phyloP scores from a whole-genome alignment of 1,140 invertebrate genomes.

The Lycorma delicatula region DNA sequence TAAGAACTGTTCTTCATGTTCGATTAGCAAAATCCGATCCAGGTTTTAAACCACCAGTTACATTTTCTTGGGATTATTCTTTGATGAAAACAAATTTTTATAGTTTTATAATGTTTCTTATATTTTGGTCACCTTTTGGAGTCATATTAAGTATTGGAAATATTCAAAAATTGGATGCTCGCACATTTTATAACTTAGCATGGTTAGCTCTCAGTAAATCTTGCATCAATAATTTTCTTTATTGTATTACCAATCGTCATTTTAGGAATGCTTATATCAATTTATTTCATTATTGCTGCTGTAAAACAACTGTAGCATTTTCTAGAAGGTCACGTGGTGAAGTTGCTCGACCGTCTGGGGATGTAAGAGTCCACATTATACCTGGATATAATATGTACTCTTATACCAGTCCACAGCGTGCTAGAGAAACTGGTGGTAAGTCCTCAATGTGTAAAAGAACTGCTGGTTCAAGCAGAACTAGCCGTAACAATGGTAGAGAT shows the following conservation, averaged over 20 bases:
- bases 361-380: slow-evolving; percentile 68
- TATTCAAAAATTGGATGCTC: slow-evolving; percentile 39
- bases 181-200: slow-evolving; percentile 50
- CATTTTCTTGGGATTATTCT: slow-evolving; percentile 53
- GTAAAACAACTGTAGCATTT: slow-evolving; percentile 65
- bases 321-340: slow-evolving; percentile 50
- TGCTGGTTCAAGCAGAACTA: slow-evolving; percentile 35
- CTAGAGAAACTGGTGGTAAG: slow-evolving; percentile 11
- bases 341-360: slow-evolving; percentile 44
- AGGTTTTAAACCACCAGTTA: slow-evolving; percentile 50
- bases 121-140: slow-evolving; percentile 58
- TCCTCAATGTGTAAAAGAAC: slow-evolving; percentile 26
- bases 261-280: slow-evolving; percentile 65
- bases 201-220: slow-evolving; percentile 60
- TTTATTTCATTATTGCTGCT: slow-evolving; percentile 72
- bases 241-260: slow-evolving; percentile 52
- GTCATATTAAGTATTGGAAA: slow-evolving; percentile 44
- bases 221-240: slow-evolving; percentile 55
- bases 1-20: slow-evolving; percentile 25
- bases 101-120: slow-evolving; percentile 52
- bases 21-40: slow-evolving; percentile 40
- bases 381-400: slow-evolving; percentile 59
- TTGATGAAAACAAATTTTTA: slow-evolving; percentile 52
- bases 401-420: slow-evolving; percentile 47
- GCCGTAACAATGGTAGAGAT: slow-evolving; percentile 41